These are phyloP conservation scores for Dendrolimus kikuchii DNA, from an alignment of 1,140 invertebrate genomes.

Conservation along the genomic window DNA sequence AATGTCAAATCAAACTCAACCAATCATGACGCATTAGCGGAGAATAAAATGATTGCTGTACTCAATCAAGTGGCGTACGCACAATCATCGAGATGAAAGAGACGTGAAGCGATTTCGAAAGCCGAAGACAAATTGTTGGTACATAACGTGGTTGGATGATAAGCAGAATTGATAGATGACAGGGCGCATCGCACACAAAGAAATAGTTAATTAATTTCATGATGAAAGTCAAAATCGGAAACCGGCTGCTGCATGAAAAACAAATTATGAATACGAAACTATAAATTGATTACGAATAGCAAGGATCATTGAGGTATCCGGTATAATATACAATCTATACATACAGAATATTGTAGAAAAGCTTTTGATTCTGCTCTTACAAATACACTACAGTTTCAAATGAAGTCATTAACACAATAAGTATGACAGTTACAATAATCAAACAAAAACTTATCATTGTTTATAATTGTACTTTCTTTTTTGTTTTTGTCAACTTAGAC, in stretches of 20 bases:
- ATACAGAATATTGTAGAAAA: no score
- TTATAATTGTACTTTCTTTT: no score
- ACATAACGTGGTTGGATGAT: slow-evolving; percentile 40
- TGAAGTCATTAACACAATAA: no score
- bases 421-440: no score
- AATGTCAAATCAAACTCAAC: slow-evolving; percentile 1
- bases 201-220: slow-evolving; percentile 62
- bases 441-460: no score
- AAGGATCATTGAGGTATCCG: slow-evolving; percentile 1
- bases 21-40: slow-evolving; percentile 5
- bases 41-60: slow-evolving; percentile 4
- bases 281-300: slow-evolving; percentile 16
- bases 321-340: not conserved
- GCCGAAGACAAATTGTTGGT: slow-evolving; percentile 46
- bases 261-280: slow-evolving; percentile 25
- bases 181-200: slow-evolving; percentile 47
- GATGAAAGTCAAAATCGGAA: slow-evolving; percentile 35
- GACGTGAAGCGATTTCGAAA: slow-evolving; percentile 38
- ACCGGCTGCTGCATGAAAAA: slow-evolving; percentile 20
- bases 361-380: no score
- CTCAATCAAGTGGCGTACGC: slow-evolving; percentile 25
- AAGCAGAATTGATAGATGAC: slow-evolving; percentile 61
- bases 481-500: no score
- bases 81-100: slow-evolving; percentile 38
- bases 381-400: no score